phyloP scores from a whole-genome alignment of 1,140 invertebrate species.

The Ruditapes philippinarum region DNA sequence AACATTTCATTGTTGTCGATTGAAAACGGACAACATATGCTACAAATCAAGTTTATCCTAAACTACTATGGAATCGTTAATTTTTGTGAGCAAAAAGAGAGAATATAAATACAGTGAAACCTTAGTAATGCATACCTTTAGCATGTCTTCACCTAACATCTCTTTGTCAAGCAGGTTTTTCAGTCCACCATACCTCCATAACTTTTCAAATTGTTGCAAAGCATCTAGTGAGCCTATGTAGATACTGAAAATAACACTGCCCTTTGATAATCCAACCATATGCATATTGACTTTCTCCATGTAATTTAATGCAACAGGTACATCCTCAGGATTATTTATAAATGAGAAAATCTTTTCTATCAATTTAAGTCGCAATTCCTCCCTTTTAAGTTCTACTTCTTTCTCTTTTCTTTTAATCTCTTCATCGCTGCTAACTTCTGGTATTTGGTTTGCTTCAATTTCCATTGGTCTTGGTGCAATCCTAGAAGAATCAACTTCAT shows the following conservation, averaged over 20 bases:
- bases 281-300: constrained; percentile 18
- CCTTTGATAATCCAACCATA: neutral
- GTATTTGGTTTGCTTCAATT: no score
- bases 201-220: neutral
- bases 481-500: no score
- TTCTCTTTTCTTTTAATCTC: no score
- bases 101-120: no score
- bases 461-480: no score
- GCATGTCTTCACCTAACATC: neutral
- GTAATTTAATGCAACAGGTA: constrained; percentile 1
- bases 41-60: no score
- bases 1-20: no score
- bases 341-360: neutral
- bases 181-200: constrained; percentile 12
- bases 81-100: no score
- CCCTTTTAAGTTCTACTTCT: neutral
- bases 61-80: no score
- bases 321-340: neutral
- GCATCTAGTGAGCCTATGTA: neutral
- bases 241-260: neutral
- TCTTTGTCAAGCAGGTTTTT: constrained; percentile 28
- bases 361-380: neutral
- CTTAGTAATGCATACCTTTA: neutral
- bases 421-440: no score
- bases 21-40: no score